Percentiles rank a stretch among this genome's conserved stretches.
Evolutionary conservation across 2,888 invertebrate species (phyloP).

Genomic region (Drosophila mayaguana): DNA sequence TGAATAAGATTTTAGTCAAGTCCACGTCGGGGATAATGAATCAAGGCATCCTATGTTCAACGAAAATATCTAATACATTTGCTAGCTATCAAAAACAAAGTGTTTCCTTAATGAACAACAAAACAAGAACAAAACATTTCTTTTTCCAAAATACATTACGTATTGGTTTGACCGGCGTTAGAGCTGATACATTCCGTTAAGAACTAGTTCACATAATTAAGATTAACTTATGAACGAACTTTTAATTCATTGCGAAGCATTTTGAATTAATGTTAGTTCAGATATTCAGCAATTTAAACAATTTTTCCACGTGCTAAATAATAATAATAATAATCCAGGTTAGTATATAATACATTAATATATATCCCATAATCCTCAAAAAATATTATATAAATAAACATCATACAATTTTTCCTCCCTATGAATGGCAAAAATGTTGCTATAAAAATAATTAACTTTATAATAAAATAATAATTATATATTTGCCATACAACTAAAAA

Average conservation of each 20-base stretch:
- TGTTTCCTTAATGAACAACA: no score
- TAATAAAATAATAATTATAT: not conserved
- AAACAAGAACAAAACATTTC: not conserved
- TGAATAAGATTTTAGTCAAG: not conserved
- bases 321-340: not conserved
- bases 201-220: not conserved
- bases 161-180: not conserved
- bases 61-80: not conserved
- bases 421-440: not conserved
- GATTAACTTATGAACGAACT: not conserved
- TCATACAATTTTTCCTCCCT: not conserved
- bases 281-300: not conserved
- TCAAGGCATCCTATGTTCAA: not conserved
- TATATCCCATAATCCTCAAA: not conserved
- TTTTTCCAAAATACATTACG: constrained; percentile 4
- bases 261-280: not conserved
- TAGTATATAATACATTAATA: not conserved
- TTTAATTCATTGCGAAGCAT: not conserved
- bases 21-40: not conserved
- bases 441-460: not conserved
- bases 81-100: not conserved
- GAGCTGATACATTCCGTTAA: not conserved
- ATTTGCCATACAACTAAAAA: not conserved
- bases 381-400: not conserved
- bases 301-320: not conserved